Evolutionary conservation across 2,797 vertebrate genomes (phyloP), one percentile per base, ranked within the genome.

Genomic region (Momotus momota): DNA sequence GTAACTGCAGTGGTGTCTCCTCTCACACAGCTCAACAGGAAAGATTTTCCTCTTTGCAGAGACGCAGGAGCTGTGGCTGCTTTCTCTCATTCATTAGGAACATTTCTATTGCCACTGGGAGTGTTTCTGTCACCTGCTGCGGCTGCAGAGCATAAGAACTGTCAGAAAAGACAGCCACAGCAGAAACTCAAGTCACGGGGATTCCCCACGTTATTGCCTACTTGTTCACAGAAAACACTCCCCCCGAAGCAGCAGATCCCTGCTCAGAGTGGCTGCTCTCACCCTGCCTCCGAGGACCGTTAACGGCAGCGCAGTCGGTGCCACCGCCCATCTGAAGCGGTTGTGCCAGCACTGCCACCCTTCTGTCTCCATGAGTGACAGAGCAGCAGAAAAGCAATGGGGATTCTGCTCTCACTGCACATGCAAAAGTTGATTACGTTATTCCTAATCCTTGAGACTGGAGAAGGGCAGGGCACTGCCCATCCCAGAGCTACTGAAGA

Each of bases 261-360:
- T 8, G 21, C 31, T 8, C 81, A 10, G 43, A 57, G 72, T 10
- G 4, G 35, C 31, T 29, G 20, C 43, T 43, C 71, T 41, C 62
- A 12, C 35, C 35, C 19, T 11, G 45, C 25, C 58, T 33, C 48
- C 20, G 9, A 31, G 57, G 54, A 62, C 7, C 3, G 0, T 12
- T 29, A 33, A 35, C 6, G 7, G 41, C 29, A 23, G 45, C 5
- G 2, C 23, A 5, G 65, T 41, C 3, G 10, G 69, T 29, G 27
- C 71, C 31, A 1, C 45, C 0, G 0, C 7, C 49, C 51, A 5
- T 6, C 5, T 12, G 49, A 11, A 54, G n/a, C 0, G 16, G 29
- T 29, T 7, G 7, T 7, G 51, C 9, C 2, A 2, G 65, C 70
- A 41, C 12, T 1, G 1, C 31, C 46, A 10, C 2, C 57, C 77